Base-by-base conservation (phyloP, 2,113 vertebrate species). In the Spea multiplicata region DNA sequence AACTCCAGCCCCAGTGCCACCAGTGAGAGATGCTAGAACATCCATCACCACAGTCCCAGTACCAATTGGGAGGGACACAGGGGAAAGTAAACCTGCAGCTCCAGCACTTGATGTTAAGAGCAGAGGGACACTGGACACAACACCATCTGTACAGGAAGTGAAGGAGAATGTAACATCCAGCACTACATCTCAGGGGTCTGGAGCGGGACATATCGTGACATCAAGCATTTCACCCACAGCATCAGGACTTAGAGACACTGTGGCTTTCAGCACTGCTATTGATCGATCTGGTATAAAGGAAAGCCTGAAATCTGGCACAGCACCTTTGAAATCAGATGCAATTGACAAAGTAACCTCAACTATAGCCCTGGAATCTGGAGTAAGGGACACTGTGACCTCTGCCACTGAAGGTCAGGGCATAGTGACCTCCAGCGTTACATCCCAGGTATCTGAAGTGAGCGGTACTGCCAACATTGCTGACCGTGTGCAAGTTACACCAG, bases 1-100 rank as follows among this genome's bases (percentile, higher is more conserved):
- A 17, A 57, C 64, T 74, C 17, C 64, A 74, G 53, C 57, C 55
- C 62, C 64, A 59, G 61, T 30, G 66, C 50, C 64, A 48, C 16
- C 44, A 67, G 48, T 13, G 6, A 80, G 61, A 13, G 65, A 59
- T 13, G 50, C 14, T 6, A 49, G 46, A 2, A n/a, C 52, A 68
- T 61, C 71, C 66, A 73, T n/a, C 16, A 46, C 64, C 48, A 44
- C 45, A 73, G 72, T 45, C 10, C 76, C n/a, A 2, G 53, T 8
- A 59, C 30, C 46, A n/a, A 62, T n/a, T 17, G 10, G 5, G 52
- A 74, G 8, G 53, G 66, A 5, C 17, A 44, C 50, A 10, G 52
- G 66, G 14, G 16, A 8, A 16, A 57, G 71, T 17, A 68, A 44
- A 44, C 3, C 66, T 68, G 52, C 46, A 67, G 14, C 50, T n/a